Evolutionary conservation across 92 coral and sea anemone genomes (phyloP).

Genomic region (Bergia sp.): DNA sequence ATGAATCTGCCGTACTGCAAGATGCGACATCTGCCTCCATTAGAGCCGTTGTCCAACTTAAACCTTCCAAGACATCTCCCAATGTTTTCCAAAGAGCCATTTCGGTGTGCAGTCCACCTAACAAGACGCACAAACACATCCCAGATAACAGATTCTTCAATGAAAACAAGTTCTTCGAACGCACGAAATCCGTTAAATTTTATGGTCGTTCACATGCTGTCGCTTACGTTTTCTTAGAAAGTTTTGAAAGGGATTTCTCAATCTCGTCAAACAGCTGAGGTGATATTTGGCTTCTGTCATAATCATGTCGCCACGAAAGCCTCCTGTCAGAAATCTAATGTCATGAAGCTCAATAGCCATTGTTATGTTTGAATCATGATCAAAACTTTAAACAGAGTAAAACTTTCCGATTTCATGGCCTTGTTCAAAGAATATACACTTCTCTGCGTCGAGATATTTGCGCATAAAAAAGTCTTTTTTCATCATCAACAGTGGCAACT

Average conservation of each 20-base stretch:
- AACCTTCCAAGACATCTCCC: constrained; percentile 7
- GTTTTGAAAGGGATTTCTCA: background rate
- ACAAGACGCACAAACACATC: constrained; percentile 8
- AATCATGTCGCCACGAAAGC: background rate
- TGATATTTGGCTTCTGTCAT: background rate
- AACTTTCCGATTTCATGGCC: background rate
- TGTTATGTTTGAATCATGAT: background rate
- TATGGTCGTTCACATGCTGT: too few relatives aligned
- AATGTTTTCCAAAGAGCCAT: constrained; percentile 36
- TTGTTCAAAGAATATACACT: background rate
- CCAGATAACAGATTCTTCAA: background rate
- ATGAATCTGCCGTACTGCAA: background rate
- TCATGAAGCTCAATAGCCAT: background rate
- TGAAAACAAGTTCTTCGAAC: background rate
- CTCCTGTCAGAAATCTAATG: background rate
- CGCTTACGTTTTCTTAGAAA: background rate
- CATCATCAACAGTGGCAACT: too few relatives aligned
- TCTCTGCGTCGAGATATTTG: background rate
- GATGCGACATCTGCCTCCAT: background rate
- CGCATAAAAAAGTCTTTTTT: background rate
- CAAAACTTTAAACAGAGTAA: background rate
- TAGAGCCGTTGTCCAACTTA: constrained; percentile 19
- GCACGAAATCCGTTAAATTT: background rate
- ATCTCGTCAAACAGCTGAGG: background rate
- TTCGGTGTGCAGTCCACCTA: constrained; percentile 10